Evolutionary conservation across 2,888 invertebrate species (phyloP).

Genomic region (Hypolimnas misippus): DNA sequence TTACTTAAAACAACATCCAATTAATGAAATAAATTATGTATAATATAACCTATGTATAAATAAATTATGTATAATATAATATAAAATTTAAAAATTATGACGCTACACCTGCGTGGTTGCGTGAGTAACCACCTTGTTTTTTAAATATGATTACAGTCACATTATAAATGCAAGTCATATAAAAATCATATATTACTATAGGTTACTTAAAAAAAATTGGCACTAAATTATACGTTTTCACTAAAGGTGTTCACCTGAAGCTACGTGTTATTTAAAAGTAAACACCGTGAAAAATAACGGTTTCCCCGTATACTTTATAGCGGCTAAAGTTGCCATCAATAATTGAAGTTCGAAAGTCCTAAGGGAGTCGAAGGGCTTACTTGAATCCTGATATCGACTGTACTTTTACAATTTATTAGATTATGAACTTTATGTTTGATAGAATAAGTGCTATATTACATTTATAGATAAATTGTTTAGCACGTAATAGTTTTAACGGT

Average conservation of each 20-base stretch:
- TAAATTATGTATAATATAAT: neutral
- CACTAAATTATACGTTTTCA: slow-evolving; percentile 37
- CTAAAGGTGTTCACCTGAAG: slow-evolving; percentile 28
- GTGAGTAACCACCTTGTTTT: slow-evolving; percentile 1
- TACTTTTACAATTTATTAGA: slow-evolving; percentile 33
- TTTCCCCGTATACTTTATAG: slow-evolving; percentile 75
- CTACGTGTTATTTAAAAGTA: slow-evolving; percentile 58
- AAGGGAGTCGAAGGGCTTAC: slow-evolving; percentile 66
- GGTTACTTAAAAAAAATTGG: slow-evolving; percentile 24
- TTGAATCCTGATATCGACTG: slow-evolving; percentile 48
- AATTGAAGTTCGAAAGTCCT: slow-evolving; percentile 76
- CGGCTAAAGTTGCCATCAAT: slow-evolving; percentile 81
- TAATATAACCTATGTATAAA: too few species aligned
- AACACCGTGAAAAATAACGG: slow-evolving; percentile 72
- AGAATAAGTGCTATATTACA: neutral
- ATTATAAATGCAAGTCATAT: slow-evolving; percentile 31
- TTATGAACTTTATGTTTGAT: slow-evolving; percentile 16
- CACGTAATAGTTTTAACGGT: slow-evolving; percentile 21
- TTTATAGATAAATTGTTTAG: slow-evolving; percentile 1
- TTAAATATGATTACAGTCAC: slow-evolving; percentile 14
- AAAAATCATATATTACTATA: slow-evolving; percentile 28
- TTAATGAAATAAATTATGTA: slow-evolving; percentile 1
- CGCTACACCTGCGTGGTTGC: slow-evolving; percentile 6
- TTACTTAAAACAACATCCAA: neutral
- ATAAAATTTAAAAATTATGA: slow-evolving; percentile 8